Evolutionary conservation across 2,797 vertebrate genomes (phyloP), one percentile per base, ranked within the genome.

Genomic region (Loriculus beryllinus): DNA sequence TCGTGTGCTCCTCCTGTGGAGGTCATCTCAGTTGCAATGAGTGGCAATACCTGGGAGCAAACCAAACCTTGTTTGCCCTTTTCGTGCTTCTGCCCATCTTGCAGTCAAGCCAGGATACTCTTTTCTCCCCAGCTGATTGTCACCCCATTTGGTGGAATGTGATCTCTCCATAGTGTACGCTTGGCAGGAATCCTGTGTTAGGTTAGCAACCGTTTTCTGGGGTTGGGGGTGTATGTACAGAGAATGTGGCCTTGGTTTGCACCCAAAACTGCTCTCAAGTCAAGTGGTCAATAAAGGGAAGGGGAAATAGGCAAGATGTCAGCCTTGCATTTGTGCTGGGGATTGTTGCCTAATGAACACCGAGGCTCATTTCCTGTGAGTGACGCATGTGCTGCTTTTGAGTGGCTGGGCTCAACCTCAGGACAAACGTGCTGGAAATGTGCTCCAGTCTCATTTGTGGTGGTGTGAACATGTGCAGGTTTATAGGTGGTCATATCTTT

Each of bases 231-330:
- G 26, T 10, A 13, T 25, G 4, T 42, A 8, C n/a, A 47, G 69
- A 52, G 33, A 94, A 35, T 1, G 1, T 56, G 76, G 88, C 86
- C 51, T 81, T 37, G 6, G 15, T 82, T 69, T 93, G 65, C 67
- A 60, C 45, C 57, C 15, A 6, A 28, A 74, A 1, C 39, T 65
- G 31, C 28, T 90, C 82, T 86, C 63, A n/a, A n/a, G n/a, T n/a
- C 49, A 60, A 67, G 82, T 22, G 43, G 74, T 88, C 82, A 72
- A 3, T 85, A 82, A 79, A 91, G 84, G 86, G 85, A 97, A 97
- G 92, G 83, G 89, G 92, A 97, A 96, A 92, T 40, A 72, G 90
- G 67, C 85, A 86, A 82, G 40, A 88, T 2, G 59, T 95, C 74
- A 88, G 26, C 77, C 84, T 69, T 86, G 76, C 84, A 87, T 56